Conservation (phyloP, 2,797 vertebrate species). For the Anguilla marmorata region DNA sequence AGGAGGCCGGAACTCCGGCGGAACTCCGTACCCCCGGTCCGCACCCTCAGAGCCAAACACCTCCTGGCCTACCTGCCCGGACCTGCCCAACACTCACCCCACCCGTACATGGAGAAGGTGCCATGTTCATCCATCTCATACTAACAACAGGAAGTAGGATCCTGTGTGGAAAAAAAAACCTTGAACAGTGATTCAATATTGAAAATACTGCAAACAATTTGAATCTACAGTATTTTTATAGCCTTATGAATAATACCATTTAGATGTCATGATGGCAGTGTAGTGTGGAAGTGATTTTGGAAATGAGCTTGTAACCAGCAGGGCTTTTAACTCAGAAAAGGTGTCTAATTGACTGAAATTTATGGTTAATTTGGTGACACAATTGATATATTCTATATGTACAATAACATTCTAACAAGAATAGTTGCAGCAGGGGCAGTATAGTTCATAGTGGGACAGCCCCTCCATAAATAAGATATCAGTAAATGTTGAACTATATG, state of each 20-base stretch:
- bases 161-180: too few species aligned
- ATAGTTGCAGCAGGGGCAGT: not conserved
- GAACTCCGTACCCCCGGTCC: conserved; percentile 66
- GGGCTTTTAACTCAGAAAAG: not conserved
- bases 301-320: not conserved
- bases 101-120: too few species aligned
- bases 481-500: not conserved
- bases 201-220: too few species aligned
- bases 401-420: not conserved
- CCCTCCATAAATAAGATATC: not conserved
- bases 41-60: conserved; percentile 69
- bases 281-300: not conserved
- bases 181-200: too few species aligned
- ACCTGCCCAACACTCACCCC: conserved; percentile 52
- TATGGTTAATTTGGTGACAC: not conserved
- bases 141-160: not conserved
- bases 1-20: conserved; percentile 56
- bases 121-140: not conserved
- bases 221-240: too few species aligned
- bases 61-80: conserved; percentile 72
- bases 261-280: not conserved
- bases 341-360: not conserved
- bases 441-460: too few species aligned
- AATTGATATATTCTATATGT: not conserved
- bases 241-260: too few species aligned